Evolutionary conservation across 1,140 invertebrate species (phyloP), one percentile per base, ranked within the genome.

Genomic region (Heliconius melpomene): DNA sequence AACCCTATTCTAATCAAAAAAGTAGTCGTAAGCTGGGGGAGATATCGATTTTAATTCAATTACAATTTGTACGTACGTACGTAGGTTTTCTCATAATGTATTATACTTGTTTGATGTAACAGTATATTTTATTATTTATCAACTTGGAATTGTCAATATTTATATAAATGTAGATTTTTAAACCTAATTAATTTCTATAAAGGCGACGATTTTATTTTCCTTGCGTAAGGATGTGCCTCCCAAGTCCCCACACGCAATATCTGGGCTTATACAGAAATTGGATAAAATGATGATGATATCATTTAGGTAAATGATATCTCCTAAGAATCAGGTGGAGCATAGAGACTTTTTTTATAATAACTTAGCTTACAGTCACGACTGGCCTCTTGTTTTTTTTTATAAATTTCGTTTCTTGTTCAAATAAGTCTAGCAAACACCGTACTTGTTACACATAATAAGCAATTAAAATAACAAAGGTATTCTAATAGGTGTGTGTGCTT

Each of bases 11-110:
- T 73, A 81, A 75, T 74, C 74, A 74, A 74, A 74, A 29, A 75
- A 54, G 16, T 57, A 20, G 16, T 32, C 26, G 74, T 52, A 3
- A 23, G 60, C 26, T 26, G n/a, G 72, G 50, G 78, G 38, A 23
- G 40, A 29, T 79, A 79, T 79, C 78, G 72, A 79, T 74, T 79
- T 79, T 70, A 74, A 79, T 79, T 72, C 78, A 79, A 66, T 79
- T 79, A 66, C 77, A 66, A 60, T 70, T 73, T 60, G 23, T 79
- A 29, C 57, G 70, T 40, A 26, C 54, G n/a, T n/a, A n/a, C 77
- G 38, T 40, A 18, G 11, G 60, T 66, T 66, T 66, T 66, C 60
- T 26, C 60, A 66, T 3, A 66, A 20, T 60, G n/a, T 23, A 1
- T 23, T 9, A 11, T 57, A 23, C 54, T n/a, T 57, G 20, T 54